Conservation (phyloP, 23 tunicate species). For the Styela clava region DNA sequence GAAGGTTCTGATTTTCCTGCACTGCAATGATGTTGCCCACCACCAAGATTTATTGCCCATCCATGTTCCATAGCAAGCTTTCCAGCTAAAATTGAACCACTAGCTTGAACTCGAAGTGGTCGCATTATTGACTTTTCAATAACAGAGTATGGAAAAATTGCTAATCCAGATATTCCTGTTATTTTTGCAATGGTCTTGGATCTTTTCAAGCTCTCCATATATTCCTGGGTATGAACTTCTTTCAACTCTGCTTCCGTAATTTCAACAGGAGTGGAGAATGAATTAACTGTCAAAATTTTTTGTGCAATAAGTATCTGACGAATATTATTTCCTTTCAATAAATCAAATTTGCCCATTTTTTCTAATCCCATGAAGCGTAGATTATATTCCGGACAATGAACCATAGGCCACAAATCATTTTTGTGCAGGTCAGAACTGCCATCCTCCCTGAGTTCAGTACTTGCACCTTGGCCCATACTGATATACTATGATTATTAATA, state of each 20-base stretch:
- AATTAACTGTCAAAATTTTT: slow-evolving; percentile 8
- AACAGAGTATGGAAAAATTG: slow-evolving; percentile 57
- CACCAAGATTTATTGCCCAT: slow-evolving; percentile 86
- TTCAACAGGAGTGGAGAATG: slow-evolving; percentile 28
- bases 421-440: neutral
- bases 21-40: slow-evolving; percentile 86
- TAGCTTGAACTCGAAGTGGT: slow-evolving; percentile 80
- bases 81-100: slow-evolving; percentile 70
- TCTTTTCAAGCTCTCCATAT: slow-evolving; percentile 56
- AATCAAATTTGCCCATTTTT: slow-evolving; percentile 69
- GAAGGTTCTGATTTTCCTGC: slow-evolving; percentile 36
- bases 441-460: neutral
- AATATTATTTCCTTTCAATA: slow-evolving; percentile 61
- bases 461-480: slow-evolving; percentile 13
- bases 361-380: slow-evolving; percentile 65
- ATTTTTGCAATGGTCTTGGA: slow-evolving; percentile 55
- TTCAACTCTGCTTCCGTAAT: slow-evolving; percentile 46
- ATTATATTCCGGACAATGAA: slow-evolving; percentile 50
- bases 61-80: slow-evolving; percentile 70
- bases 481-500: too few species aligned
- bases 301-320: slow-evolving; percentile 30
- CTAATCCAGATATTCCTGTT: slow-evolving; percentile 62
- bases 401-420: slow-evolving; percentile 47
- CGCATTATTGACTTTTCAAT: slow-evolving; percentile 55
- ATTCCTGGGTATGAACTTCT: slow-evolving; percentile 45